Evolutionary conservation across 2,113 vertebrate species (phyloP).

Genomic region (Boleophthalmus pectinirostris): DNA sequence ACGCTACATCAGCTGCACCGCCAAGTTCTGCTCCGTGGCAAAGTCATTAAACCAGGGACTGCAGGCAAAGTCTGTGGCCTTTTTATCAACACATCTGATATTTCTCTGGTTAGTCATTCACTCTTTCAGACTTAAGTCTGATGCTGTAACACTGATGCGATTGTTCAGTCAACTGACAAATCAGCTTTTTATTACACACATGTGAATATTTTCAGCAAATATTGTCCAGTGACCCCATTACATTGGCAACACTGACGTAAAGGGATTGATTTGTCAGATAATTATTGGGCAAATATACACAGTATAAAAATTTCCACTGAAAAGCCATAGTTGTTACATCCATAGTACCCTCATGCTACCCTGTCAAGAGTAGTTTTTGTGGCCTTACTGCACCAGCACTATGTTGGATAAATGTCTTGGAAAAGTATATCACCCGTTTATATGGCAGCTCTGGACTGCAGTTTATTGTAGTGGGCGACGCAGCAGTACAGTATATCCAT

Average conservation of each 20-base stretch:
- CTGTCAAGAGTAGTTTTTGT: slow-evolving; percentile 42
- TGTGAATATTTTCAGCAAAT: slow-evolving; percentile 59
- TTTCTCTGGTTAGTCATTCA: slow-evolving; percentile 44
- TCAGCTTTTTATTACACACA: slow-evolving; percentile 16
- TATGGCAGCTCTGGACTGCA: slow-evolving; percentile 49
- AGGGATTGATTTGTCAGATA: slow-evolving; percentile 13
- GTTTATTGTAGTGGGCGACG: slow-evolving; percentile 58
- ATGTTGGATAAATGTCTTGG: slow-evolving; percentile 42
- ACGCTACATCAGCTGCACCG: slow-evolving; percentile 58
- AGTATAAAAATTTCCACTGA: neutral
- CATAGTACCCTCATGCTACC: neutral
- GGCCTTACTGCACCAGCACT: slow-evolving; percentile 27
- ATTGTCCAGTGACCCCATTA: slow-evolving; percentile 61
- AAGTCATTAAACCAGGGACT: slow-evolving; percentile 54
- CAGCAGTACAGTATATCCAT: slow-evolving; percentile 59
- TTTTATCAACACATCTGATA: slow-evolving; percentile 33
- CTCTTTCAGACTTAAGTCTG: slow-evolving; percentile 36
- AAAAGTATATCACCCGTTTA: slow-evolving; percentile 54
- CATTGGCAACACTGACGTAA: slow-evolving; percentile 54
- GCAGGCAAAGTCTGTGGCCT: slow-evolving; percentile 30
- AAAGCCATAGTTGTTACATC: neutral
- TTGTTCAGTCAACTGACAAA: slow-evolving; percentile 45
- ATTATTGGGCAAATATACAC: neutral
- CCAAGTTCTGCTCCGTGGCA: slow-evolving; percentile 46
- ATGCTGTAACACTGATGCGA: slow-evolving; percentile 43